These are phyloP conservation scores for Odontophorus gujanensis DNA, from an alignment of 2,113 vertebrate species.

Conservation along the genomic window DNA sequence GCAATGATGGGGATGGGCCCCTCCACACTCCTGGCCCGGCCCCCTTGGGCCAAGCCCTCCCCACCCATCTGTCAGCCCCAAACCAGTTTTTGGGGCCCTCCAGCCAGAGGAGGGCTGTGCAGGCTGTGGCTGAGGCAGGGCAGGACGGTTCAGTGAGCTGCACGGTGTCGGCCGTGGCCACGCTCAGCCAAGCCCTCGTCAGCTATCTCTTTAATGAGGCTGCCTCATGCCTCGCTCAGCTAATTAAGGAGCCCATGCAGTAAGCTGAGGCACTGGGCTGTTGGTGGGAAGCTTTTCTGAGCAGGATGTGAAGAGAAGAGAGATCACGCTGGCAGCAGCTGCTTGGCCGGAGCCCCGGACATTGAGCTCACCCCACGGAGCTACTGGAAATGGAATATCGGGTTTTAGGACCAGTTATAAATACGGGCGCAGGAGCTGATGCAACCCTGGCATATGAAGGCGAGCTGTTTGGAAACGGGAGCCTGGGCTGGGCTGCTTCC, in stretches of 20 bases:
- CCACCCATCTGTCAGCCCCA: neutral
- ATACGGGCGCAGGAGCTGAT: slow-evolving; percentile 62
- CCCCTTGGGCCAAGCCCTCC: neutral
- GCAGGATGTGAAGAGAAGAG: slow-evolving; percentile 69
- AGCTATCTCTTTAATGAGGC: slow-evolving; percentile 47
- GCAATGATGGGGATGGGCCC: neutral
- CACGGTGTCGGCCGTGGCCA: fast-evolving
- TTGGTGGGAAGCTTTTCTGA: slow-evolving; percentile 71
- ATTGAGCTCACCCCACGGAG: slow-evolving; percentile 44
- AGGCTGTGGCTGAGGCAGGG: neutral
- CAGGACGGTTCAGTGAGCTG: neutral
- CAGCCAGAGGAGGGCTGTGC: neutral
- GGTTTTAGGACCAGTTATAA: slow-evolving; percentile 71
- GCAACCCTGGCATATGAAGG: slow-evolving; percentile 36
- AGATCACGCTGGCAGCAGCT: slow-evolving; percentile 77
- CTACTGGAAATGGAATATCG: slow-evolving; percentile 75
- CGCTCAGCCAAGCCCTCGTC: neutral
- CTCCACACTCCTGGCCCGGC: neutral
- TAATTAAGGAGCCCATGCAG: slow-evolving; percentile 70
- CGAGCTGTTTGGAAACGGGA: slow-evolving; percentile 56
- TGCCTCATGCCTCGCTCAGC: slow-evolving; percentile 5
- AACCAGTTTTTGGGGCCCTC: neutral
- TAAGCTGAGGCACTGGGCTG: slow-evolving; percentile 70
- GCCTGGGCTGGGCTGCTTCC: neutral
- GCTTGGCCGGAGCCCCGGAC: slow-evolving; percentile 71